Evolutionary conservation across 2,888 invertebrate genomes (phyloP), one percentile per base, ranked within the genome.

Genomic region (Agonopterix alstromeriana): DNA sequence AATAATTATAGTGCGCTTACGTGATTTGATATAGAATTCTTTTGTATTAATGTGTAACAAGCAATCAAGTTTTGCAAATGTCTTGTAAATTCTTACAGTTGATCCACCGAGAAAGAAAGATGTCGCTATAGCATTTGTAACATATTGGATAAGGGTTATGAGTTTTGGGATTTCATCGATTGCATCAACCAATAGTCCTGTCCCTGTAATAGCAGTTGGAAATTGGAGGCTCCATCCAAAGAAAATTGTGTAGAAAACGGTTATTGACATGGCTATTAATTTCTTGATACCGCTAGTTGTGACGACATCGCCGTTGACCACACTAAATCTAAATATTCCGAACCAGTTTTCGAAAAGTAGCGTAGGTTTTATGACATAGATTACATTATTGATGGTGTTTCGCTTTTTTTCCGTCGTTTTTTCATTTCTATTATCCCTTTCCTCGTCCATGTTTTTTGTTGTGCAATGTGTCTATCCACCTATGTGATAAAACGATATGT

Each of bases 241-340:
- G 2, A 62, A 8, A 38, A 51, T 10, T 5, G 66, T 49, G 40
- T 63, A 45, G 54, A 2, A 12, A 0, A 60, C 14, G 2, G 61
- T 50, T 2, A 59, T 27, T 0, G 65, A 5, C 7, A 67, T 46
- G 3, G 64, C 60, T 7, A 65, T 55, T 0, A 56, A 9, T 54
- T 75, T 80, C 62, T 70, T 66, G 41, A 42, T 54, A 49, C 51
- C 59, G 35, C 48, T 65, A 11, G 70, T 58, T 2, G 59, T 51
- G 2, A 55, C 35, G n/a, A 75, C 35, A 12, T 60, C 51, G 35
- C 62, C 64, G 11, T 67, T 54, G 1, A 51, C 54, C 8, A 60
- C 41, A 36, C 60, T 58, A 47, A 72, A 73, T 56, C 78, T 56
- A 41, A 69, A 70, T 55, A 79, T 70, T 27, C 80, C 81, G 47